Base-by-base conservation (phyloP, 1,140 invertebrate species). In the Drosophila bifasciata region DNA sequence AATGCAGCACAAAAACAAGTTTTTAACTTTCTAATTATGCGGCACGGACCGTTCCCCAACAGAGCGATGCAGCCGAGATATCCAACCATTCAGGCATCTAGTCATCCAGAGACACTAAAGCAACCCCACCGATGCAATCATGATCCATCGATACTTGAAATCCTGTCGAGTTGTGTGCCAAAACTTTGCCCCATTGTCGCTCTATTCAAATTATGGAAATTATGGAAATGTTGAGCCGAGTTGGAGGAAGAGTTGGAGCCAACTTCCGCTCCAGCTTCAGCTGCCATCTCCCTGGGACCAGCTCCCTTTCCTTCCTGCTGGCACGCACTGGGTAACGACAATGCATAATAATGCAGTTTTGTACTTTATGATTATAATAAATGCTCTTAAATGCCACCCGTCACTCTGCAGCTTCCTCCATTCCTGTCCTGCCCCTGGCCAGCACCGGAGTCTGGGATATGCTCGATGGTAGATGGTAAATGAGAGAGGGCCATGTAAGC, bases 281-380 rank as follows among this genome's bases (percentile, higher is more conserved):
- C 23, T 25, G 23, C 23, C 1, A 2, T 19, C 19, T 19, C 8
- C 28, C 23, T 3, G 8, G 21, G 5, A 13, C n/a, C 11, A 13
- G 28, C 15, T 51, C 9, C 48, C 7, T 16, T 43, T 15, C 9
- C n/a, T 61, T 16, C 17, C 17, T 13, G 19, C 15, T 3, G 40
- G n/a, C 51, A 23, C 43, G 43, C 50, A 32, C 36, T 11, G 9
- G 16, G 17, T 11, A 32, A 48, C 11, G 40, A 39, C 39, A 52
- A 60, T 53, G 60, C 53, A 78, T 44, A 61, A 74, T 70, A 74
- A 74, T 60, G 70, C 70, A 41, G 49, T 70, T 53, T 36, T 62
- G 61, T 66, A 23, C 45, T 41, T 62, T 60, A 70, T 79, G 46
- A 61, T 75, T 52, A 64, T 23, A 69, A 75, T 60, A 70, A 69